Base-by-base conservation (phyloP, 2,113 vertebrate genomes). In the Labrus mixtus region DNA sequence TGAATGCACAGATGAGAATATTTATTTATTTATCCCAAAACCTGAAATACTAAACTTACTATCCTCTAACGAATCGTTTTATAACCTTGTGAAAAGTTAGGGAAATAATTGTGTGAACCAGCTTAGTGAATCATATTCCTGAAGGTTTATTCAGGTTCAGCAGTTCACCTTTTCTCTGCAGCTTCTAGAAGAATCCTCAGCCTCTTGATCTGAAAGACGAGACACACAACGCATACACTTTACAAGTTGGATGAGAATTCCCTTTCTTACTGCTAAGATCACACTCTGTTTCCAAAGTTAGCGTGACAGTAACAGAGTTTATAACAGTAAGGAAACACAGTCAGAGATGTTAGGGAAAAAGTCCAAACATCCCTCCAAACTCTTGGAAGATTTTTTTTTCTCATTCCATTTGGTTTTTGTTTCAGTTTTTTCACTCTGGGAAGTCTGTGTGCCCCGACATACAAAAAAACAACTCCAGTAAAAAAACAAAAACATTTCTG, bases 171-270 rank as follows among this genome's bases (percentile, higher is more conserved):
- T 91, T 94, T 97, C 87, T 95, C 95, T 62, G 92, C 53, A 1
- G 87, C 60, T 59, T 97, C 95, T 64, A 98, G 83, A 39, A 97
- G 93, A 33, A 92, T 85, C 43, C 93, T 96, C 46, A 99, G 93
- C 78, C 95, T 95, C 80, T 96, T 96, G 81, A 97, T 96, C 97
- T 97, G 88, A 87, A 78, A 82, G 17, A 63, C 0, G 22, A 71
- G 48, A 25, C 16, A 46, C 23, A 68, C 36, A 59, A n/a, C 15
- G 5, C 46, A 48, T 7, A 51, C 10, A 53, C 3, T 15, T 25
- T 19, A 8, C 45, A 1, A 19, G 29, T 55, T 10, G 53, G 36
- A 36, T 9, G 16, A 23, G 20, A 57, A 17, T 68, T 73, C 11
- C 9, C 33, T 83, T 25, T 60, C 12, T 23, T 12, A 46, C 39